phyloP scores from a whole-genome alignment of 1,140 invertebrate species.

The Eupristina koningsbergeri region DNA sequence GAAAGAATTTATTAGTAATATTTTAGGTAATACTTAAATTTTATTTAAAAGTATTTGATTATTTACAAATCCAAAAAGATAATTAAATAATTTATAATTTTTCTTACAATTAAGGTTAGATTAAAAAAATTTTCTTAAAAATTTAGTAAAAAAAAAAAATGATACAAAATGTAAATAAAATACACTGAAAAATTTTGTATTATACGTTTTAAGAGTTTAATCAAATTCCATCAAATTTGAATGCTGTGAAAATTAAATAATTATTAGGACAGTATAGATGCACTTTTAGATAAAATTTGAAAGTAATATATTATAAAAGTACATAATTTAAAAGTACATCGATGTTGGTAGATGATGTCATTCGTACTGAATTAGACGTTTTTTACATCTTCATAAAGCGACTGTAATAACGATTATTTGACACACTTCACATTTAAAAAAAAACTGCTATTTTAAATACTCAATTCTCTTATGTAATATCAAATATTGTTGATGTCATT shows the following conservation, averaged over 20 bases:
- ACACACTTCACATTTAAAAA: conserved; percentile 27
- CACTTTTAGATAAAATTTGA: conserved; percentile 2
- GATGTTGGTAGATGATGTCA: conserved; percentile 33
- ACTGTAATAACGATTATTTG: conserved; percentile 40
- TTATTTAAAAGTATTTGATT: too few species aligned
- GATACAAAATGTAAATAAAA: too few species aligned
- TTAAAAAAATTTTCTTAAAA: too few species aligned
- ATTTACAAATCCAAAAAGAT: too few species aligned
- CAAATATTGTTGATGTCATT: background rate
- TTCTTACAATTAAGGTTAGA: too few species aligned
- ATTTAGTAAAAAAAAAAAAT: too few species aligned
- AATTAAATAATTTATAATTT: too few species aligned
- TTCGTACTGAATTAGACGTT: conserved; percentile 36
- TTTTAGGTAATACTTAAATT: too few species aligned
- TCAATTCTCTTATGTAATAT: background rate
- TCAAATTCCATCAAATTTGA: background rate
- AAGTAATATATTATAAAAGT: conserved; percentile 34
- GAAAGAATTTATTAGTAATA: too few species aligned
- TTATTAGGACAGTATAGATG: conserved; percentile 17
- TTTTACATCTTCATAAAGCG: conserved; percentile 32
- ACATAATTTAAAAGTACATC: too few species aligned
- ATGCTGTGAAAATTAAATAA: background rate
- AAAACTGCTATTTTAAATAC: conserved; percentile 22
- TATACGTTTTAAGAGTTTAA: too few species aligned
- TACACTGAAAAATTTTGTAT: too few species aligned